Conservation (phyloP, 2,888 invertebrate species). For the Choreutis nemorana region DNA sequence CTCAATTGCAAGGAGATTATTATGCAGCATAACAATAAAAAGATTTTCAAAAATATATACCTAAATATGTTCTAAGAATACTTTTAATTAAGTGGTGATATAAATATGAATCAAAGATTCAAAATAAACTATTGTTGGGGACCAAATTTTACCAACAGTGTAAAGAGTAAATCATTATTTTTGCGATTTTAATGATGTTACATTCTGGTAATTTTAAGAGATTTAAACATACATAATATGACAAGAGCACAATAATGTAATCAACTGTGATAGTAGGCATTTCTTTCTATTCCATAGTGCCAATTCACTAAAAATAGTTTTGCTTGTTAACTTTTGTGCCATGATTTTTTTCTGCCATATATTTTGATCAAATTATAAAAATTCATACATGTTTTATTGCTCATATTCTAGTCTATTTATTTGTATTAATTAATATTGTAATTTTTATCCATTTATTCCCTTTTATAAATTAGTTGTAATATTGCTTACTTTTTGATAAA, state of each 20-base stretch:
- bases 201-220: neutral
- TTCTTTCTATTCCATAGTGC: slow-evolving; percentile 39
- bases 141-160: slow-evolving; percentile 17
- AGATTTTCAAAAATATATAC: neutral
- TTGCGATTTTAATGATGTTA: neutral
- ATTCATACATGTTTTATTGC: slow-evolving; percentile 46
- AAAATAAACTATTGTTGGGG: slow-evolving; percentile 17
- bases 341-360: slow-evolving; percentile 46
- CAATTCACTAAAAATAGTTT: slow-evolving; percentile 4
- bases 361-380: no score
- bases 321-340: slow-evolving; percentile 27
- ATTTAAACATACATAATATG: neutral
- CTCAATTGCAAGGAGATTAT: slow-evolving; percentile 52
- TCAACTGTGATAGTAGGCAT: slow-evolving; percentile 43
- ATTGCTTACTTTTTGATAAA: no score
- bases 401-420: slow-evolving; percentile 63
- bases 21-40: slow-evolving; percentile 38
- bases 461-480: no score
- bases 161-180: neutral
- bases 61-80: slow-evolving; percentile 3
- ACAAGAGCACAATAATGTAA: slow-evolving; percentile 12
- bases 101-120: slow-evolving; percentile 31
- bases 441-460: neutral
- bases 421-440: slow-evolving; percentile 6
- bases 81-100: slow-evolving; percentile 1